These are phyloP conservation scores for Eupithecia dodoneata DNA, from an alignment of 2,888 invertebrate species.

Conservation along the genomic window DNA sequence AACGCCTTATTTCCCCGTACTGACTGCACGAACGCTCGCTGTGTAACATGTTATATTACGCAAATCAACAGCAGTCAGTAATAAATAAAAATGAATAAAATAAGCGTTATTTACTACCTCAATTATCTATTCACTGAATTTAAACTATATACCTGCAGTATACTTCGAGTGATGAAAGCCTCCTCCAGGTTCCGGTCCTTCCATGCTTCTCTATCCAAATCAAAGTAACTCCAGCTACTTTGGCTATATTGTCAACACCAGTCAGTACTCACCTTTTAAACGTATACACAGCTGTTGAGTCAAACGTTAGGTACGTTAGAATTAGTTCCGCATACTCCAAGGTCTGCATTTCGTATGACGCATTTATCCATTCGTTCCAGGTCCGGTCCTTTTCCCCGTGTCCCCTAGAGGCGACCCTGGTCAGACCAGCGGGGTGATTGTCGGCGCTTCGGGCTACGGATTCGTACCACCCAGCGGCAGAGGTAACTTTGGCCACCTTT, in stretches of 20 bases:
- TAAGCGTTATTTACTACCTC: too few relatives aligned
- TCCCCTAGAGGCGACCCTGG: constrained; percentile 87
- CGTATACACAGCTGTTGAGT: not conserved
- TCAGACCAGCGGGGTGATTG: constrained; percentile 91
- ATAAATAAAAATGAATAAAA: too few relatives aligned
- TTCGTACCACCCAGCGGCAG: constrained; percentile 90
- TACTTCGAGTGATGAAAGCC: too few relatives aligned
- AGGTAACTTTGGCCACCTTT: constrained; percentile 87
- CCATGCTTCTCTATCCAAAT: too few relatives aligned
- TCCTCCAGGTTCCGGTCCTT: too few relatives aligned
- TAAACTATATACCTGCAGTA: too few relatives aligned
- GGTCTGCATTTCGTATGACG: constrained; percentile 38
- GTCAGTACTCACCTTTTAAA: not conserved
- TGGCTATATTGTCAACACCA: not conserved
- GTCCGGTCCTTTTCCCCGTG: constrained; percentile 92
- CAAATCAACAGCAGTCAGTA: not conserved
- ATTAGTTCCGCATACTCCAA: constrained; percentile 15
- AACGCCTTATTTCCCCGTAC: too few relatives aligned
- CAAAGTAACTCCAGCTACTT: too few relatives aligned
- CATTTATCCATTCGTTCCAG: constrained; percentile 68
- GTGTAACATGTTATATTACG: too few relatives aligned
- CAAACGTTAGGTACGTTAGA: not conserved
- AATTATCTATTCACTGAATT: too few relatives aligned
- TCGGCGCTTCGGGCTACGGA: constrained; percentile 93
- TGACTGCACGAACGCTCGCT: too few relatives aligned